A percentile compares a stretch with the other conserved stretches of the same genome.
phyloP scores from a whole-genome alignment of 1,140 invertebrate genomes.

The Lepidotrigona ventralis region DNA sequence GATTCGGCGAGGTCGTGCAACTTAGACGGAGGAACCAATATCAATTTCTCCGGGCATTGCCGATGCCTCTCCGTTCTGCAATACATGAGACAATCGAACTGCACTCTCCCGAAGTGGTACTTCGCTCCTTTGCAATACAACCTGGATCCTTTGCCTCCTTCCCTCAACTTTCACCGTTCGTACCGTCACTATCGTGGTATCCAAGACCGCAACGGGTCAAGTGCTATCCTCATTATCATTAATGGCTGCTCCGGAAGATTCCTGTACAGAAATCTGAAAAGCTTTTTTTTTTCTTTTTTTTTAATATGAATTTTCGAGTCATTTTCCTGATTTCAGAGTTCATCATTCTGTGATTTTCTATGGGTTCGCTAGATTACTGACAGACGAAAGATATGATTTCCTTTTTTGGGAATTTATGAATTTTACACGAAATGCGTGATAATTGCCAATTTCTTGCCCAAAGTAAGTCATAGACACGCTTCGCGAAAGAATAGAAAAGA shows the following conservation, averaged over 20 bases:
- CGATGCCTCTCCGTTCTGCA: conserved; percentile 61
- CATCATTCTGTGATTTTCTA: too few relatives aligned
- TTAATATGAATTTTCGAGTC: background rate
- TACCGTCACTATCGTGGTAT: background rate
- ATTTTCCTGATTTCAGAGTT: too few relatives aligned
- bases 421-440: too few relatives aligned
- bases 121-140: conserved; percentile 47
- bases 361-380: too few relatives aligned
- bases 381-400: too few relatives aligned
- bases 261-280: too few relatives aligned
- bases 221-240: conserved; percentile 43
- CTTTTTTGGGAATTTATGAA: too few relatives aligned
- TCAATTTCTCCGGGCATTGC: conserved; percentile 65
- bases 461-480: too few relatives aligned
- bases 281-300: background rate
- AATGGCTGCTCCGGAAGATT: conserved; percentile 13
- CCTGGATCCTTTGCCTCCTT: conserved; percentile 39
- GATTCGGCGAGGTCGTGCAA: conserved; percentile 51
- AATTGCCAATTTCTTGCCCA: too few relatives aligned
- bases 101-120: conserved; percentile 8
- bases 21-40: conserved; percentile 67
- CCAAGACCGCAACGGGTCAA: background rate
- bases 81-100: conserved; percentile 66
- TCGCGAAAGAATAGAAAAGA: too few relatives aligned
- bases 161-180: background rate